phyloP scores from a whole-genome alignment of 1,140 invertebrate genomes.

The Drosophila hydei region DNA sequence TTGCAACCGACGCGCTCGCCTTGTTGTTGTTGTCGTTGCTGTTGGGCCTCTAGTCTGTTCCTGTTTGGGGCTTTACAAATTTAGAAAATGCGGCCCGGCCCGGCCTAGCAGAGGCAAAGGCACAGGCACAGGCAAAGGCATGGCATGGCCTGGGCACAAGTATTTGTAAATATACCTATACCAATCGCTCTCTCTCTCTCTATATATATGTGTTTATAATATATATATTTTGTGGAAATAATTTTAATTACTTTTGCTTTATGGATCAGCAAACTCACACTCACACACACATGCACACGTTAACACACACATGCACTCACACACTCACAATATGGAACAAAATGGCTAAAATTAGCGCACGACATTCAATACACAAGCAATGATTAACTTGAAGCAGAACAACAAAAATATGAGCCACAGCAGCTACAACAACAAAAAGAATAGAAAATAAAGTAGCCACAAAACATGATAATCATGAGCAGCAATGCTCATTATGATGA shows the following conservation, averaged over 20 bases:
- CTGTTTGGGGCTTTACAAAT: conserved; percentile 75
- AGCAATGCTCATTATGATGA: conserved; percentile 16
- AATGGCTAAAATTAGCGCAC: conserved; percentile 83
- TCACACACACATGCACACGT: conserved; percentile 20
- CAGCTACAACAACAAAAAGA: conserved; percentile 44
- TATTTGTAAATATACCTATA: conserved; percentile 1
- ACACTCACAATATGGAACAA: conserved; percentile 72
- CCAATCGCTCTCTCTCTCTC: too few species aligned
- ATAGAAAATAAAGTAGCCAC: conserved; percentile 75
- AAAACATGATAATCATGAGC: conserved; percentile 54
- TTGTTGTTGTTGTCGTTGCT: conserved; percentile 18
- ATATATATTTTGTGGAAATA: conserved; percentile 69
- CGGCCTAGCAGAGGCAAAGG: conserved; percentile 11
- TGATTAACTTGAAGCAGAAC: conserved; percentile 74
- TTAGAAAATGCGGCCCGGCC: conserved; percentile 78
- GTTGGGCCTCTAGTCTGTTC: conserved; percentile 43
- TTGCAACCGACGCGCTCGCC: not conserved
- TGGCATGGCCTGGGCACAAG: conserved; percentile 17
- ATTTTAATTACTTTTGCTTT: conserved; percentile 80
- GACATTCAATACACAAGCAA: conserved; percentile 83
- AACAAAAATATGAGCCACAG: conserved; percentile 75
- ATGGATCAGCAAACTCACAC: conserved; percentile 63
- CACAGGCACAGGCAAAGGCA: conserved; percentile 11
- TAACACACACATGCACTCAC: conserved; percentile 23
- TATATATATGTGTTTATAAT: not conserved